Conservation (phyloP, 1,140 invertebrate species). For the Euschistus heros region DNA sequence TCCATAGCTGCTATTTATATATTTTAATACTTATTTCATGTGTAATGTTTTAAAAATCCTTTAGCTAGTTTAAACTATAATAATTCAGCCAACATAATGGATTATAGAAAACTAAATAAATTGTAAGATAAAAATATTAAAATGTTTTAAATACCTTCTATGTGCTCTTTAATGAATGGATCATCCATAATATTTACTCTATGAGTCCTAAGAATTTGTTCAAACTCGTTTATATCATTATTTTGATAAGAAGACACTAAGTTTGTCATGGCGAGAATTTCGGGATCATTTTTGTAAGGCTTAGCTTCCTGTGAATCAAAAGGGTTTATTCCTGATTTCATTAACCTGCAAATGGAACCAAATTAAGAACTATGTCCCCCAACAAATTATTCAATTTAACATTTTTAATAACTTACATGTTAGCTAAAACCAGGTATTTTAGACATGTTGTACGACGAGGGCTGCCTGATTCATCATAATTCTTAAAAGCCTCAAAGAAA, state of each 20-base stretch:
- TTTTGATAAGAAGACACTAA: slow-evolving; percentile 97
- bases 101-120: too few species aligned
- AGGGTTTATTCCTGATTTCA: slow-evolving; percentile 99
- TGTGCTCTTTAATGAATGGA: slow-evolving; percentile 97
- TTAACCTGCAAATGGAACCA: slow-evolving; percentile 56
- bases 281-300: slow-evolving; percentile 98
- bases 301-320: slow-evolving; percentile 99
- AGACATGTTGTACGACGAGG: slow-evolving; percentile 92
- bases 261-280: slow-evolving; percentile 99
- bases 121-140: too few species aligned
- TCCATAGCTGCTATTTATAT: too few species aligned
- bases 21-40: too few species aligned
- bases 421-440: slow-evolving; percentile 96
- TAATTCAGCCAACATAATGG: too few species aligned
- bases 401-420: slow-evolving; percentile 61
- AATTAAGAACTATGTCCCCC: neutral
- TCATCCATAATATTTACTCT: slow-evolving; percentile 98
- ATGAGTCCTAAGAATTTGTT: slow-evolving; percentile 90
- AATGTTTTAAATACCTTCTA: slow-evolving; percentile 41
- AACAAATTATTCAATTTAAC: too few species aligned
- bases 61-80: too few species aligned
- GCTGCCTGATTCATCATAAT: slow-evolving; percentile 99
- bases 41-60: too few species aligned
- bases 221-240: slow-evolving; percentile 98
- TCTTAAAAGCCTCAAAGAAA: slow-evolving; percentile 99